These are phyloP conservation scores for Agelaius phoeniceus DNA, from an alignment of 2,113 vertebrate genomes.

Conservation along the genomic window DNA sequence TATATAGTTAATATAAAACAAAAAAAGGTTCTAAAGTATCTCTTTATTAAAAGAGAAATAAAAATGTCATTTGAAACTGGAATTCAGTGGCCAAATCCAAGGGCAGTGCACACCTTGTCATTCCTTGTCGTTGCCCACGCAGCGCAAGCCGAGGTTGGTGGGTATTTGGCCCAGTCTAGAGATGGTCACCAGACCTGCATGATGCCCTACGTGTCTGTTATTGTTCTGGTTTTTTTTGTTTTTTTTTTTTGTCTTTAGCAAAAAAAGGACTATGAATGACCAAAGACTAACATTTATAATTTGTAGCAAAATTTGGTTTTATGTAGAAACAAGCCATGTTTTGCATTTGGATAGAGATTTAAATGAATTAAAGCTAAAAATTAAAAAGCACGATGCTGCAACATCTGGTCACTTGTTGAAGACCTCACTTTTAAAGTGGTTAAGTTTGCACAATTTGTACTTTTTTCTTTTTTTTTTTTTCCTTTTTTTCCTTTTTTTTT, in stretches of 20 bases:
- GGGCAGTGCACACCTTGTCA: constrained; percentile 34
- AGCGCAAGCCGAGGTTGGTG: constrained; percentile 32
- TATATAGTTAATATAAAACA: constrained; percentile 77
- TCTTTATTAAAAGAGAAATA: constrained; percentile 73
- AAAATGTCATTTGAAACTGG: constrained; percentile 70
- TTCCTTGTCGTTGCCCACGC: constrained; percentile 32
- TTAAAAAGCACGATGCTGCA: constrained; percentile 78
- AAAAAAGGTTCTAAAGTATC: constrained; percentile 58
- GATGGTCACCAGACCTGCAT: constrained; percentile 32
- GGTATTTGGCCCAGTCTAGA: constrained; percentile 54
- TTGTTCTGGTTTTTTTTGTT: constrained; percentile 12
- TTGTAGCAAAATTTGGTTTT: constrained; percentile 87
- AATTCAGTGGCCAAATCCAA: constrained; percentile 70
- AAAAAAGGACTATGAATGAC: constrained; percentile 69
- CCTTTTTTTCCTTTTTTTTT: constrained; percentile 64
- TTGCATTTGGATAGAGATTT: constrained; percentile 86
- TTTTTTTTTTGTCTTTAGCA: neutral
- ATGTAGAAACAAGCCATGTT: constrained; percentile 86
- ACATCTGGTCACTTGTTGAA: constrained; percentile 77
- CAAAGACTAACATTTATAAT: constrained; percentile 72
- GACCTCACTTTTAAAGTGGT: constrained; percentile 85
- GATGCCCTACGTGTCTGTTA: constrained; percentile 50
- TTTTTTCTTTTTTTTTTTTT: constrained; percentile 80
- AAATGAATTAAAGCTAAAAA: constrained; percentile 89
- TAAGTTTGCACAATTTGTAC: constrained; percentile 89